Base-by-base conservation (phyloP, 2,113 vertebrate species). In the Excalfactoria chinensis region DNA sequence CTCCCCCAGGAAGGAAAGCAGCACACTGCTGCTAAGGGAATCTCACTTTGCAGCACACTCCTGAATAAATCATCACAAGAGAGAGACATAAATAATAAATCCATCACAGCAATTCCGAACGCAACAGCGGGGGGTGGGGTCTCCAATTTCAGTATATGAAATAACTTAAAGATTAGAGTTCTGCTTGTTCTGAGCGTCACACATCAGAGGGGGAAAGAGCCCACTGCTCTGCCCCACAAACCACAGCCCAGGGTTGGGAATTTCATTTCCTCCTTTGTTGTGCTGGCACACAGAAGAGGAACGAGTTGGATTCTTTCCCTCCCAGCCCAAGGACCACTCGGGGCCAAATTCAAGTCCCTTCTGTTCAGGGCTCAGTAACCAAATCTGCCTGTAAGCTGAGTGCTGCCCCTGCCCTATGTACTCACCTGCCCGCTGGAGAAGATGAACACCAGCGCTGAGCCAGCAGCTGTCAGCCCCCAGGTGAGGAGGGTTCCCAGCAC, bases 401-500 rank as follows among this genome's bases (percentile, higher is more conserved):
- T 3, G 0, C 25, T 17, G 60, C 16, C 14, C 80, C 5, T 2
- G 1, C 63, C 82, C 3, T 0, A n/a, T n/a, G 43, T n/a, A 91
- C 98, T 70, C 97, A 99, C 99, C 99, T 99, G 98, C 34, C 98
- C 98, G 0, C 98, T 98, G 89, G 98, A 98, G 93, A 99, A 99
- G 32, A 99, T 18, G 21, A 99, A 99, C 28, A 99, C 99, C 10
- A 99, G 98, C 0, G 98, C 98, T 0, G 99, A 98, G 37, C 99
- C 99, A 0, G 98, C 99, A 0, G 99, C 99, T 0, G 99, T 99
- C 94, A 99, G 97, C 6, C 96, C 99, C 99, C 99, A 99, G 30
- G 99, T 99, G 73, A 99, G 98, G 76, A 98, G 91, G 7, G 99
- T 99, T 22, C 99, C 99, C 95, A 99, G 95, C 89, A 99, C 85